Evolutionary conservation across 2,113 vertebrate species (phyloP), one percentile per base, ranked within the genome.

Genomic region (Phalacrocorax brasilianus): DNA sequence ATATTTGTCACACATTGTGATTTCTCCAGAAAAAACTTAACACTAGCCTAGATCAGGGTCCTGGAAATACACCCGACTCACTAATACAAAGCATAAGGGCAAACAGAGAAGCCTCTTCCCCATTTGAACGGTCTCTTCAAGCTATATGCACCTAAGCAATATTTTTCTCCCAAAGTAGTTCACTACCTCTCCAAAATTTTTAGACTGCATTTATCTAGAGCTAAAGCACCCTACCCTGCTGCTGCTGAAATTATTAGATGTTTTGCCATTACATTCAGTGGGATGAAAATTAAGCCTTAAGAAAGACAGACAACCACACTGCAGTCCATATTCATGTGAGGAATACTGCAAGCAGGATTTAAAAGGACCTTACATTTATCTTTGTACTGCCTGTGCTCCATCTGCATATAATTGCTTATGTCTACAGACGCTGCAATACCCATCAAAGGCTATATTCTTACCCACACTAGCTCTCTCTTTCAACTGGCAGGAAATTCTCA

Each of bases 391-490:
- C 86, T 92, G 73, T 45, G 76, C 83, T 91, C 80, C 88, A 95
- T 93, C 92, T 97, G 93, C 90, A 87, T 89, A 86, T 92, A 94
- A 94, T 89, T 96, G 92, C 70, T 86, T 40, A 27, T 79, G 77
- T 62, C 94, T 94, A 74, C 65, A 85, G 86, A 85, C 0, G 5
- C 86, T 61, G 74, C 33, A 49, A 42, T 26, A 71, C 66, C 89
- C 91, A 91, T 93, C 92, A 78, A 70, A 87, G 74, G 70, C 62
- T 79, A 9, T 30, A 35, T 88, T 93, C 94, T 81, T 80, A 56
- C 75, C 93, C 82, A 58, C 50, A 14, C 59, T 8, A 35, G 74
- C 72, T 77, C 84, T 81, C 65, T 80, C 87, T 89, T 96, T 94
- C 95, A 85, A 68, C 86, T 53, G 62, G 81, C n/a, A 95, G 81